Evolutionary conservation across 2,797 vertebrate genomes (phyloP), one percentile per base, ranked within the genome.

Genomic region (Paedocypris micromegethes): DNA sequence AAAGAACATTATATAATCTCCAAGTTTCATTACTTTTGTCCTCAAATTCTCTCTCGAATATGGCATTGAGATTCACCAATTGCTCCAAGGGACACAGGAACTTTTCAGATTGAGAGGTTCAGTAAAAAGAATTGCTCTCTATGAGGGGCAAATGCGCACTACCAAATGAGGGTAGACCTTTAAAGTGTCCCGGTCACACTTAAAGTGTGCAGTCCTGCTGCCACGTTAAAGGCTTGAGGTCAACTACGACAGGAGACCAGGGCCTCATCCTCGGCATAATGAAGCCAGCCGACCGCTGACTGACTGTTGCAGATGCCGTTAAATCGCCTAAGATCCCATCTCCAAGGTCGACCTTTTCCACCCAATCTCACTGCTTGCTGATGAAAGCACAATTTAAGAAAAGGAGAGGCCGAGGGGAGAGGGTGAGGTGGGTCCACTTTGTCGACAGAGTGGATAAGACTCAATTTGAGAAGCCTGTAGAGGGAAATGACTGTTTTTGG

Each of bases 401-500:
- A 75, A 75, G 56, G 72, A 69, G 66, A 72, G 46, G 62, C 56
- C 56, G 62, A 54, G 67, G 61, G 70, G 63, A 66, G 42, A 3
- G 66, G 64, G 38, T 70, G 53, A 23, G 53, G 55, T 50, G 64
- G 77, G 51, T 64, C 67, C 75, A 52, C 49, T 37, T 64, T 67
- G 69, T 85, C 79, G 75, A 76, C 45, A 67, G 77, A 75, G 76
- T 81, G 83, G 84, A 87, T 85, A 86, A 87, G 81, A 85, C 84
- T 85, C 83, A 86, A 87, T 87, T 86, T 86, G 79, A 83, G 83
- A 86, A 85, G 56, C 66, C 58, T 85, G 84, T 86, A 83, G 82
- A 82, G 73, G 86, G 82, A 88, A 89, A 87, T 88, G 82, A 87
- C 85, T 66, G 79, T 82, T 87, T 86, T 85, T 84, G 84, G 82